These are phyloP conservation scores for Burhinus oedicnemus DNA, from an alignment of 2,113 vertebrate genomes.

Conservation along the genomic window DNA sequence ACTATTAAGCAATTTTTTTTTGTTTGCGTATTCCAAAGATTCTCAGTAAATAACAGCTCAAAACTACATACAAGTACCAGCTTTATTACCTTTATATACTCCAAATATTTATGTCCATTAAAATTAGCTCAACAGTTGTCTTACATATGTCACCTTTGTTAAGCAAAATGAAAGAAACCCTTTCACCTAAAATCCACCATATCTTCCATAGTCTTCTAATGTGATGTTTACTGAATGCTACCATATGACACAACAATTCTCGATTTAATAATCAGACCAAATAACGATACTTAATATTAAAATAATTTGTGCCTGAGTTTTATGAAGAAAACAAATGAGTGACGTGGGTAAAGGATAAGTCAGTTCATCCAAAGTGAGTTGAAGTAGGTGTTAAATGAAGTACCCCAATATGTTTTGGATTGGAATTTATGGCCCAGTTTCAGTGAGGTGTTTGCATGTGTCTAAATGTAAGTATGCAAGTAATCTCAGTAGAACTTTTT, in stretches of 20 bases:
- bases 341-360: neutral
- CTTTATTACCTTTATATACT: neutral
- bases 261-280: neutral
- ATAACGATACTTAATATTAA: neutral
- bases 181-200: neutral
- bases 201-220: neutral
- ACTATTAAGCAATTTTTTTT: neutral
- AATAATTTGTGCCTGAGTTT: neutral
- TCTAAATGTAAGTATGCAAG: neutral
- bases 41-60: slow-evolving; percentile 7
- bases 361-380: neutral
- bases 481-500: neutral
- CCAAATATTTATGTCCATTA: neutral
- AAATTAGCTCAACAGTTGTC: neutral
- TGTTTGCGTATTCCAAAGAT: neutral
- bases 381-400: neutral
- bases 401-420: neutral
- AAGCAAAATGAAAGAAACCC: neutral
- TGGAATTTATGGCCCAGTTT: neutral
- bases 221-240: neutral
- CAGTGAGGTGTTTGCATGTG: neutral
- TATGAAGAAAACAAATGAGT: neutral
- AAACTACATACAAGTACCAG: neutral
- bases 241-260: neutral
- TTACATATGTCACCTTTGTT: neutral